Percentiles rank a stretch among this genome's conserved stretches.
Evolutionary conservation across 2,888 invertebrate genomes (phyloP).

Genomic region (Acronicta psi): DNA sequence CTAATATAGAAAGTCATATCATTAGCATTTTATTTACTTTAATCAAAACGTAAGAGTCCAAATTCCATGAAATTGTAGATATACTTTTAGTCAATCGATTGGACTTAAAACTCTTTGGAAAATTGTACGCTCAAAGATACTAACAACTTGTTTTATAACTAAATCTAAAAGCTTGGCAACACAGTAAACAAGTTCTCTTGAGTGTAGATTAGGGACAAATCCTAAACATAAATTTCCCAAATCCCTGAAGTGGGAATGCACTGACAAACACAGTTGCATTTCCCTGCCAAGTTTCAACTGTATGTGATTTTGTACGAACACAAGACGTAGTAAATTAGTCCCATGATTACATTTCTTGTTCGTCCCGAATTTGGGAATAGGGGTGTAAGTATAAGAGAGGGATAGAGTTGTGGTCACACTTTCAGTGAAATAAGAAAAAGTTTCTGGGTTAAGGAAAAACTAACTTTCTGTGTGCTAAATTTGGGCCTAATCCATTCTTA

Average conservation of each 20-base stretch:
- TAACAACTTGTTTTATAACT: no score
- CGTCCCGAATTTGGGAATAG: conserved; percentile 17
- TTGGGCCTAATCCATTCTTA: no score
- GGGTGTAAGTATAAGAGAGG: neutral
- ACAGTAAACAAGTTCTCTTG: conserved; percentile 20
- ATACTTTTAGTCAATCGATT: no score
- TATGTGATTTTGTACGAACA: conserved; percentile 34
- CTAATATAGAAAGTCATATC: no score
- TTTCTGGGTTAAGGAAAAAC: neutral
- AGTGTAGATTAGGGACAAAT: conserved; percentile 61
- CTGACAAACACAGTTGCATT: conserved; percentile 59
- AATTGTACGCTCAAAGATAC: no score
- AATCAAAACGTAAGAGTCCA: no score
- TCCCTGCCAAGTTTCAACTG: conserved; percentile 56
- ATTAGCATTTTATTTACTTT: no score
- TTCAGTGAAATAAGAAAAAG: conserved; percentile 5
- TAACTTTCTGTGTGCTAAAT: no score
- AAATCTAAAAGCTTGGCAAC: neutral
- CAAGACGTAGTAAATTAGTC: conserved; percentile 35
- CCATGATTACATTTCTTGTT: conserved; percentile 48
- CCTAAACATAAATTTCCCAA: conserved; percentile 65
- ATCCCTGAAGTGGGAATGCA: conserved; percentile 53
- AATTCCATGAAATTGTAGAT: no score
- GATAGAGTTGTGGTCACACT: conserved; percentile 14
- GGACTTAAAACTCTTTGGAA: no score